phyloP scores from a whole-genome alignment of 2,888 invertebrate genomes.

The Agriopis aurantiaria region DNA sequence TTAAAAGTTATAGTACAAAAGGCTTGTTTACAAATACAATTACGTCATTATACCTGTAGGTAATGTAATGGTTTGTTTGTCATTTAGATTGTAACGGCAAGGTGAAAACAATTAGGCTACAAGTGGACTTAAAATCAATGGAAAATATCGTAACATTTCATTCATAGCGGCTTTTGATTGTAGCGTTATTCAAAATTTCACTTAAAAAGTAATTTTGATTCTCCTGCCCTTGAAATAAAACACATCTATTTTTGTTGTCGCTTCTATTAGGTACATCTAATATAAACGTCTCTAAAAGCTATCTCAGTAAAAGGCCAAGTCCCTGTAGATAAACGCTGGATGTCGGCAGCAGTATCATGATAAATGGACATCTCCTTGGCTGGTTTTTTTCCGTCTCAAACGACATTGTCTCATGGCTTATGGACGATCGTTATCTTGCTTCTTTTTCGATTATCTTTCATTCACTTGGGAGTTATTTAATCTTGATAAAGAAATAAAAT shows the following conservation, averaged over 20 bases:
- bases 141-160: constrained; percentile 8
- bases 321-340: constrained; percentile 34
- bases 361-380: constrained; percentile 53
- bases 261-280: constrained; percentile 1
- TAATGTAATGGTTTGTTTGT: constrained; percentile 23
- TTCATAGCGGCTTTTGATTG: background rate
- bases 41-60: constrained; percentile 18
- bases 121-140: constrained; percentile 28
- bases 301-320: constrained; percentile 28
- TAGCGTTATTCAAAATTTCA: background rate
- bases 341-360: constrained; percentile 53
- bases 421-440: constrained; percentile 22
- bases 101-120: constrained; percentile 27
- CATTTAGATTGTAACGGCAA: constrained; percentile 13
- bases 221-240: background rate
- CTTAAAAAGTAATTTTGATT: background rate
- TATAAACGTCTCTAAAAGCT: constrained; percentile 22
- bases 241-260: background rate
- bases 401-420: constrained; percentile 30
- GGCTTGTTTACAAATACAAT: constrained; percentile 19
- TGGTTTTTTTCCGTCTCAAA: constrained; percentile 41
- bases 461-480: constrained; percentile 18
- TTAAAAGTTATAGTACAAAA: background rate
- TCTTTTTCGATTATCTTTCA: constrained; percentile 22
- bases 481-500: constrained; percentile 11